Conservation (phyloP, 2,113 vertebrate species). For the Gymnobelideus leadbeateri region DNA sequence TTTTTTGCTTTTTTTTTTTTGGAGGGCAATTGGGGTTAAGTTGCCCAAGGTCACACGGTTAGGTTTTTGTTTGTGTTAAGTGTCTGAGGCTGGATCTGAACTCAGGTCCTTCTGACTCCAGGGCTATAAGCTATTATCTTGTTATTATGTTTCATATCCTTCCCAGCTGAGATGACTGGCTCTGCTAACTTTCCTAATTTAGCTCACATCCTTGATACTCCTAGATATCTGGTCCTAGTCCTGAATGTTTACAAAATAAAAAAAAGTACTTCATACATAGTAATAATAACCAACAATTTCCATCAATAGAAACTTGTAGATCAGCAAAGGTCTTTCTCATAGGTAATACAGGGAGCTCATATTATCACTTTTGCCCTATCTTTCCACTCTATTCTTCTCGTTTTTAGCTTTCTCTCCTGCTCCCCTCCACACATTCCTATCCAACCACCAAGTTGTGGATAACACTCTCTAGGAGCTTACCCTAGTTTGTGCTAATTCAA, state of each 20-base stretch:
- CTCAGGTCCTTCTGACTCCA: too few species aligned
- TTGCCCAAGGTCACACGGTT: too few species aligned
- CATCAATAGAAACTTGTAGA: not conserved
- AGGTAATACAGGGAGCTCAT: not conserved
- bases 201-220: not conserved
- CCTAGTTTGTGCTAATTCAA: not conserved
- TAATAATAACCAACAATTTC: not conserved
- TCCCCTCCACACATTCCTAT: not conserved
- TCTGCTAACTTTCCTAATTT: not conserved
- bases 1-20: too few species aligned
- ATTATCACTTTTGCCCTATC: not conserved
- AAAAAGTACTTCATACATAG: not conserved
- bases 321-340: not conserved
- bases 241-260: not conserved
- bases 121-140: not conserved
- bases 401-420: not conserved
- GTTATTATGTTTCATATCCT: not conserved
- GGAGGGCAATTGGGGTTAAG: too few species aligned
- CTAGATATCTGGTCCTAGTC: not conserved
- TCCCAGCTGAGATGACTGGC: not conserved
- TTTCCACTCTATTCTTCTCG: not conserved
- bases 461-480: fast-evolving
- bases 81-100: too few species aligned
- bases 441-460: not conserved
- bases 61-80: too few species aligned